These are phyloP conservation scores for Anser brachyrhynchus DNA, from an alignment of 2,113 vertebrate genomes.

Conservation along the genomic window DNA sequence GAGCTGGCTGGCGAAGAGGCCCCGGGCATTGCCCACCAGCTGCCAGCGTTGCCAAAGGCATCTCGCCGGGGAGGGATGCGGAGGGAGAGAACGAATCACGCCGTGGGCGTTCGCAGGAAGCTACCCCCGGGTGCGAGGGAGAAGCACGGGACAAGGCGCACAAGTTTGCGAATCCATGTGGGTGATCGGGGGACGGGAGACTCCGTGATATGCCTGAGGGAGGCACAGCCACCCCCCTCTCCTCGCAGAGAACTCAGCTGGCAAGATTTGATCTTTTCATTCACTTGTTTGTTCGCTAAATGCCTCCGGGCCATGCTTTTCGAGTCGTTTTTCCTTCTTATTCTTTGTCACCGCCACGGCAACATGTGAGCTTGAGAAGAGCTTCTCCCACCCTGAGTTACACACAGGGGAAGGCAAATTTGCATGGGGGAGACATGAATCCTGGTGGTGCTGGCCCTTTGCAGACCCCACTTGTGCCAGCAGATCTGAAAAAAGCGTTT, in stretches of 20 bases:
- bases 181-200: conserved; percentile 18
- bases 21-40: background rate
- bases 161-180: background rate
- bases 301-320: background rate
- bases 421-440: background rate
- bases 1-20: background rate
- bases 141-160: conserved; percentile 3
- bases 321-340: background rate
- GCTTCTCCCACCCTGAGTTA: background rate
- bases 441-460: background rate
- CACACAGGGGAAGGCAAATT: background rate
- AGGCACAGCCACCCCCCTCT: background rate
- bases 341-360: background rate
- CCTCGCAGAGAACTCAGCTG: background rate
- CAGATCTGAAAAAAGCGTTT: background rate
- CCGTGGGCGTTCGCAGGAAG: conserved; percentile 4
- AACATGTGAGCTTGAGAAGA: background rate
- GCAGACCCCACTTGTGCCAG: background rate
- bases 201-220: background rate
- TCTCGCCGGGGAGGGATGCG: background rate
- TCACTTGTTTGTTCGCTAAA: background rate
- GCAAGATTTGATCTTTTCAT: background rate
- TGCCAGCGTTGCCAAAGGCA: background rate
- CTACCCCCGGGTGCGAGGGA: conserved; percentile 4
- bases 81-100: background rate